Percentiles rank a stretch among this genome's conserved stretches.
Conservation (phyloP, 2,113 vertebrate species). For the Todiramphus saurophagus region DNA sequence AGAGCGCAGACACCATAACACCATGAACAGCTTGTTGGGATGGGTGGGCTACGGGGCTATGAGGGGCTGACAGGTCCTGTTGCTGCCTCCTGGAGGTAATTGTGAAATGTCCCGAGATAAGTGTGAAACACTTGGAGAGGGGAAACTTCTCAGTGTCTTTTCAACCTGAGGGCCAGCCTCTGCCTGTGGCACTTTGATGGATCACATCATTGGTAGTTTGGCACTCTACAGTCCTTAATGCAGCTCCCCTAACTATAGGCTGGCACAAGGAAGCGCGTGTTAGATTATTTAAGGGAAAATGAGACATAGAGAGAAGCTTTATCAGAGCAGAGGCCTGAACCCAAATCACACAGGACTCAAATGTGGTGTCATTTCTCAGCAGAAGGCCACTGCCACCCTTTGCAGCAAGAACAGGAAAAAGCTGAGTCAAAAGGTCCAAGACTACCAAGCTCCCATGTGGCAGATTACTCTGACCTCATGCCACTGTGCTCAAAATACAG, state of each 20-base stretch:
- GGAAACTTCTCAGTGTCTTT: not conserved
- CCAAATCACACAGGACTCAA: not conserved
- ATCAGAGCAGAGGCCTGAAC: not conserved
- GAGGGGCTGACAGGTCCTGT: not conserved
- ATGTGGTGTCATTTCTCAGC: fast-evolving
- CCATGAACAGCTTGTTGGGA: not conserved
- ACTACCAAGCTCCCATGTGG: not conserved
- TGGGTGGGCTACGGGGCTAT: not conserved
- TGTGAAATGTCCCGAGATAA: not conserved
- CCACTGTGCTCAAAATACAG: not conserved
- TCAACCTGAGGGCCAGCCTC: not conserved
- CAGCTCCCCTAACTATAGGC: not conserved
- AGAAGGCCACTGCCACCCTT: not conserved
- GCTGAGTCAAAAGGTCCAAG: not conserved
- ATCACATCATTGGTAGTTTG: not conserved
- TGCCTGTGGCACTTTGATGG: not conserved
- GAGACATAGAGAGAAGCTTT: not conserved
- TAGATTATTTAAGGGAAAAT: not conserved
- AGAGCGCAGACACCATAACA: fast-evolving
- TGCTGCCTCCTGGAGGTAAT: not conserved
- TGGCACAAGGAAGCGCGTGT: not conserved
- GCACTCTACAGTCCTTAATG: not conserved
- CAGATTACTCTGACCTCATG: not conserved
- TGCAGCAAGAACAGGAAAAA: not conserved
- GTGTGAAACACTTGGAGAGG: not conserved